phyloP scores from a whole-genome alignment of 2,797 vertebrate genomes.

The Chiloscyllium punctatum region DNA sequence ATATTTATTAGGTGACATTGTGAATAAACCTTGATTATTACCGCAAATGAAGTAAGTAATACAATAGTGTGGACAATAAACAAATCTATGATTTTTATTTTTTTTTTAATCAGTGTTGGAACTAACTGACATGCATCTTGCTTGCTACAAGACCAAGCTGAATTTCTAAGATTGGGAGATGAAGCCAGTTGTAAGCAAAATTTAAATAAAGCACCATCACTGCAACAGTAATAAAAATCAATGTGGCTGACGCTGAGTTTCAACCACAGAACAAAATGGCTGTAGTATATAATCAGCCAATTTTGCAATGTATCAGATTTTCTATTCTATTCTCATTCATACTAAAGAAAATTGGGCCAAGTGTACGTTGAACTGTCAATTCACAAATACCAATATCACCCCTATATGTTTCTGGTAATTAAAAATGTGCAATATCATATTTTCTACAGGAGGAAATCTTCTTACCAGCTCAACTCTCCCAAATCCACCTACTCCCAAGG shows the following conservation, averaged over 20 bases:
- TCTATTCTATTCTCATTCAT: not conserved
- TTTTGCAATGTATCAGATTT: not conserved
- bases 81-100: not conserved
- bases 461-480: constrained; percentile 91
- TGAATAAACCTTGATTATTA: not conserved
- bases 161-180: not conserved
- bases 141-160: not conserved
- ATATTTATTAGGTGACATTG: not conserved
- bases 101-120: not conserved
- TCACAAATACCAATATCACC: not conserved
- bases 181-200: not conserved
- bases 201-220: not conserved
- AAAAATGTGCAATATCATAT: not conserved
- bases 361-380: not conserved
- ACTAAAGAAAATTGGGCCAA: not conserved
- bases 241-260: not conserved
- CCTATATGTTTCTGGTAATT: not conserved
- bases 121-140: not conserved
- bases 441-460: constrained; percentile 32
- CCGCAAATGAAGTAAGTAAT: not conserved
- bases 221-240: not conserved
- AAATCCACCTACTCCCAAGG: constrained; percentile 86
- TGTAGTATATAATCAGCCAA: not conserved
- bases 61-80: not conserved
- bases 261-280: not conserved